phyloP scores from a whole-genome alignment of 2,113 vertebrate genomes.

The Eidolon helvum region DNA sequence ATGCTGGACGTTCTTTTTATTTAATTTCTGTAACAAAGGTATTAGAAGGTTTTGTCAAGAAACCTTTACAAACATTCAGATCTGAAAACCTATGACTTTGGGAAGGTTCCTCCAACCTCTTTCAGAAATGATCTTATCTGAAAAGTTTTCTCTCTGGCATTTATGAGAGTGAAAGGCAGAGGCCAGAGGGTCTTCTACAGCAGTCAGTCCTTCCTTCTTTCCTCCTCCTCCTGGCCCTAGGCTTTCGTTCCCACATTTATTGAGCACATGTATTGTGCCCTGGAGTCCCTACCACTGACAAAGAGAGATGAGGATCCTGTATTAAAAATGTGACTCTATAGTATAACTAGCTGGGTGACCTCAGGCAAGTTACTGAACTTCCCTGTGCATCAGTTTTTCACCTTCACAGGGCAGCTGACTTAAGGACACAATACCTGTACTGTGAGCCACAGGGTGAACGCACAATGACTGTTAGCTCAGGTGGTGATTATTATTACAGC shows the following conservation, averaged over 20 bases:
- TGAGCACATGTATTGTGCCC: neutral
- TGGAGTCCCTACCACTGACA: rapidly evolving
- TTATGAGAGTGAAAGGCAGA: neutral
- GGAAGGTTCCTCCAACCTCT: neutral
- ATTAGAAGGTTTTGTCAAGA: neutral
- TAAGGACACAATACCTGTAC: neutral
- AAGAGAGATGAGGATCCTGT: neutral
- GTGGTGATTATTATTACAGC: neutral
- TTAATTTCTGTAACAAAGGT: neutral
- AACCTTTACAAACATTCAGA: neutral
- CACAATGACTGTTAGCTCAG: neutral
- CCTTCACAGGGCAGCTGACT: neutral
- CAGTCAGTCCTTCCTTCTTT: neutral
- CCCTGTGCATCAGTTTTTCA: neutral
- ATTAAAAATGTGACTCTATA: neutral
- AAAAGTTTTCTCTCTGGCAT: neutral
- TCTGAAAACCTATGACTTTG: neutral
- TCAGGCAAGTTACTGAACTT: neutral
- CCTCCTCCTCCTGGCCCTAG: neutral
- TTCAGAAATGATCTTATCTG: neutral
- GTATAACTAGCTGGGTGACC: neutral
- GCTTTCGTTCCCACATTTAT: neutral
- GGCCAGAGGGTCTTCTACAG: neutral
- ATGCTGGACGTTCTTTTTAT: neutral
- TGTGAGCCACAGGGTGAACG: neutral